Evolutionary conservation across 2,888 invertebrate genomes (phyloP), one percentile per base, ranked within the genome.

Genomic region (Craniophora ligustri): DNA sequence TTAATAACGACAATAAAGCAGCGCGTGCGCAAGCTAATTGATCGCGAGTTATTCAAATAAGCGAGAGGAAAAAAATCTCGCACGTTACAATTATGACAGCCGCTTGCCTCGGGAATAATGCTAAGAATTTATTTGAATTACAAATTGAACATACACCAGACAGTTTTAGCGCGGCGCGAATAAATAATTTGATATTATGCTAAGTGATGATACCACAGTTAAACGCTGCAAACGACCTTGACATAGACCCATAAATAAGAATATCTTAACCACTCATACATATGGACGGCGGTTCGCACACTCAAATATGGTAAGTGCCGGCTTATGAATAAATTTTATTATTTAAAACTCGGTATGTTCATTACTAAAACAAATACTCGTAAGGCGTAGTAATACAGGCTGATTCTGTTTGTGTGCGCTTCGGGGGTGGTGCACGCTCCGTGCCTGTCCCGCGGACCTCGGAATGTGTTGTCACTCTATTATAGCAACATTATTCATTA

Each of bases 291-390:
- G 84, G 83, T 86, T 86, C 88, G 89, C 91, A 86, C 89, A 91
- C 91, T 88, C 92, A 82, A 88, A 91, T 92, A 91, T 92, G 91
- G 91, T 91, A 91, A 91, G 92, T 91, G 88, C 88, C 85, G 88
- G 87, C 89, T 91, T 93, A 92, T 93, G 93, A 92, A 93, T 93
- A 92, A 84, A 92, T 91, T 92, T 92, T 92, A 91, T 92, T 92
- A 92, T 92, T 92, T 92, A 91, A 93, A 92, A 92, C 89, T 89
- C 86, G 86, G 90, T 88, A 91, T 90, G 92, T 93, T 92, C 91
- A 92, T 93, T 93, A 93, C 93, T 92, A 93, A 93, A 93, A 93
- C 92, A 92, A 93, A 93, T 92, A 92, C 87, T 87, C 89, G 91
- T 90, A 87, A 80, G 81, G 75, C 88, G 89, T 92, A 92, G 92